Conservation (phyloP, 2,888 invertebrate genomes). For the Colostygia pectinataria region DNA sequence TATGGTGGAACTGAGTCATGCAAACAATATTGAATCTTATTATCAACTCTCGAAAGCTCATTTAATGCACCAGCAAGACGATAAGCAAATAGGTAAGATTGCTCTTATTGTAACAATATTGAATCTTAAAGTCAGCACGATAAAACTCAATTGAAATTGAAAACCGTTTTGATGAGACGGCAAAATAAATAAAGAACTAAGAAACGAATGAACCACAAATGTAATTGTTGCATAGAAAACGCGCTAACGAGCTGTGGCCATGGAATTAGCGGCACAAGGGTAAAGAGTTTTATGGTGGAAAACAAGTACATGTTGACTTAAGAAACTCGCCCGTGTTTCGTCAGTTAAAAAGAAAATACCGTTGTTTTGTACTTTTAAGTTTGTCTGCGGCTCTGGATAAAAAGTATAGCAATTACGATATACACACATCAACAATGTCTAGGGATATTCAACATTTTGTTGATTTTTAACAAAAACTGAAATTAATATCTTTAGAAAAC, state of each 20-base stretch:
- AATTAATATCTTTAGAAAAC: too few species aligned
- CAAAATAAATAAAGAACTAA: constrained; percentile 31
- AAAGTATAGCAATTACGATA: too few species aligned
- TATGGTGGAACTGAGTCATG: too few species aligned
- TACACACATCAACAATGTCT: too few species aligned
- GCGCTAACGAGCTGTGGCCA: constrained; percentile 54
- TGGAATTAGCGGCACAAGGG: constrained; percentile 3
- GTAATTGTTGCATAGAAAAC: constrained; percentile 64
- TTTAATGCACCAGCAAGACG: constrained; percentile 2
- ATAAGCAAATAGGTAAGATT: neutral
- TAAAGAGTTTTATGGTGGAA: too few species aligned
- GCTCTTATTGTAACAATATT: neutral
- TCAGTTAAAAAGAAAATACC: too few species aligned
- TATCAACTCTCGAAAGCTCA: neutral
- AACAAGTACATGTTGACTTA: too few species aligned
- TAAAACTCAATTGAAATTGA: constrained; percentile 7
- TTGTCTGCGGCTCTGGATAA: too few species aligned
- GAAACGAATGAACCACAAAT: constrained; percentile 23
- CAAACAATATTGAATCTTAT: neutral
- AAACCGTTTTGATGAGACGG: constrained; percentile 11
- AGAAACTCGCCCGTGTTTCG: too few species aligned
- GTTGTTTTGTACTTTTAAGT: too few species aligned
- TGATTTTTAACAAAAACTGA: too few species aligned
- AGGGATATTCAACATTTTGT: too few species aligned
- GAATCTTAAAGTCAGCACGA: constrained; percentile 4